Evolutionary conservation across 2,888 invertebrate genomes (phyloP).

Genomic region (Drosophila anomelani): DNA sequence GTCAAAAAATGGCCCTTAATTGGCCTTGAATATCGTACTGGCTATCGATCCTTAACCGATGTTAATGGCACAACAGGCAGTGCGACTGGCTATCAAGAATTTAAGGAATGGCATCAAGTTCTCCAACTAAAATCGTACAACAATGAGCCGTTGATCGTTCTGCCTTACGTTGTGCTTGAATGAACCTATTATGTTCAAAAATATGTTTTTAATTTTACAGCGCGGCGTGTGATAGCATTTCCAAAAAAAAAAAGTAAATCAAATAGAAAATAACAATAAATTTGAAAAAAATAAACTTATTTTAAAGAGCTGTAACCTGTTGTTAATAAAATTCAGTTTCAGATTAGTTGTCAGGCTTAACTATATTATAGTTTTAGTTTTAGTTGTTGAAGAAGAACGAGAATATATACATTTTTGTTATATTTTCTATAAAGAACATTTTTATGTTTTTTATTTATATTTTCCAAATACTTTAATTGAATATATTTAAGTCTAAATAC

Average conservation of each 20-base stretch:
- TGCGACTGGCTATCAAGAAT: conserved; percentile 83
- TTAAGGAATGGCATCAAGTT: conserved; percentile 97
- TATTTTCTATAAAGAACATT: not conserved
- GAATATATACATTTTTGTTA: conserved; percentile 1
- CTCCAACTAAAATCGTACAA: conserved; percentile 90
- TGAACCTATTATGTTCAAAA: conserved; percentile 83
- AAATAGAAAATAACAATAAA: not conserved
- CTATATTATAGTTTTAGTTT: not conserved
- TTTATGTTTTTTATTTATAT: not conserved
- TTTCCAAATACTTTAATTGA: not conserved
- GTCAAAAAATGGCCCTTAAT: conserved; percentile 17
- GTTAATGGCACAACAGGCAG: conserved; percentile 36
- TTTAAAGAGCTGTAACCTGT: not conserved
- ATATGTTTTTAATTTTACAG: conserved; percentile 1
- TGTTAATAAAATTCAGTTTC: not conserved
- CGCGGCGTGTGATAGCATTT: conserved; percentile 16
- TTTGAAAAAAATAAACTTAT: not conserved
- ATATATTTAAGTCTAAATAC: not conserved
- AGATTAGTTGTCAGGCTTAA: not conserved
- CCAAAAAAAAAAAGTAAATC: not conserved
- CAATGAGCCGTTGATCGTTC: conserved; percentile 93
- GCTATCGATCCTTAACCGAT: conserved; percentile 69
- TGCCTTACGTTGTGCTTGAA: conserved; percentile 99
- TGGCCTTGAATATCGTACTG: conserved; percentile 74
- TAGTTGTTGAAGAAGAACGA: not conserved